phyloP scores from a whole-genome alignment of 2,797 vertebrate species.

The Eleutherodactylus coqui region DNA sequence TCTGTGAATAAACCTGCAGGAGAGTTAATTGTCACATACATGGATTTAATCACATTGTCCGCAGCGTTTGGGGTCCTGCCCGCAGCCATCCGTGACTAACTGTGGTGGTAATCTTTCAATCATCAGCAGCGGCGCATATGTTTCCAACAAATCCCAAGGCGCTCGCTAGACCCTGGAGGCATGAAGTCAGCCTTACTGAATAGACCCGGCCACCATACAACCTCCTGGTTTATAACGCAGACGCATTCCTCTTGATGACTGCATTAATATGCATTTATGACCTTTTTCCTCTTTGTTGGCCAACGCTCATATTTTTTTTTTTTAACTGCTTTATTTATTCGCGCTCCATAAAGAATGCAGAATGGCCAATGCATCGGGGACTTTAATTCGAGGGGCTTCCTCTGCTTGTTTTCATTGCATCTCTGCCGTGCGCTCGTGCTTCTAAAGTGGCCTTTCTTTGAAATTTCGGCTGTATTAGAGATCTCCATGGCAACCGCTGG shows the following conservation, averaged over 20 bases:
- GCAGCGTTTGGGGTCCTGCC: conserved; percentile 76
- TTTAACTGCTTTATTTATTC: conserved; percentile 34
- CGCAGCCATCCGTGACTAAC: conserved; percentile 85
- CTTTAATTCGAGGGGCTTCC: conserved; percentile 63
- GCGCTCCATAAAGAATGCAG: conserved; percentile 26
- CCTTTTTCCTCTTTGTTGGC: conserved; percentile 27
- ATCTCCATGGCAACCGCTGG: conserved; percentile 86
- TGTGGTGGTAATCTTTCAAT: conserved; percentile 87
- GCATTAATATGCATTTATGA: conserved; percentile 67
- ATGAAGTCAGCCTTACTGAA: conserved; percentile 67
- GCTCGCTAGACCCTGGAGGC: conserved; percentile 72
- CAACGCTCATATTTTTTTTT: conserved; percentile 40
- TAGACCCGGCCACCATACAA: conserved; percentile 66
- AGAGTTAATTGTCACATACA: conserved; percentile 98
- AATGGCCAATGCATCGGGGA: conserved; percentile 71
- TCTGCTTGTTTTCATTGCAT: conserved; percentile 71
- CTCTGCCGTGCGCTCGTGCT: conserved; percentile 66
- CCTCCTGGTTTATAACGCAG: conserved; percentile 60
- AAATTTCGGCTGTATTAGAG: conserved; percentile 74
- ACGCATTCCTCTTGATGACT: conserved; percentile 39
- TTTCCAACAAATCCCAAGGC: conserved; percentile 81
- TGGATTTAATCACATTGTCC: conserved; percentile 95
- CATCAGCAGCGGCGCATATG: conserved; percentile 96
- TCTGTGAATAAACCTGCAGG: conserved; percentile 78
- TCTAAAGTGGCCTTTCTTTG: conserved; percentile 70